Evolutionary conservation across 2,888 invertebrate species (phyloP), one percentile per base, ranked within the genome.

Genomic region (Agrotis segetum): DNA sequence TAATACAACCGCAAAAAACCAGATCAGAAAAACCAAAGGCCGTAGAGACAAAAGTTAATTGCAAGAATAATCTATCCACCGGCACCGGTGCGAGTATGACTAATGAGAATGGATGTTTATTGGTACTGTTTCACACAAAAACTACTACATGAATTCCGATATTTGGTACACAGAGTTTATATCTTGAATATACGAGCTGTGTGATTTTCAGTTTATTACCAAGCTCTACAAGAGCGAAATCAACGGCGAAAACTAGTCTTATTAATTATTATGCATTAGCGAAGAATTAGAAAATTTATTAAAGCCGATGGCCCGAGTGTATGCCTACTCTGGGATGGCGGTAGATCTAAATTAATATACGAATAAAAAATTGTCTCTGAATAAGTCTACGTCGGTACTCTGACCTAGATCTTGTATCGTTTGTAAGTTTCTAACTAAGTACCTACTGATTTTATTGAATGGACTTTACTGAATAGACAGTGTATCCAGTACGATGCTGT

Each of bases 1-100:
- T 3, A 62, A 17, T 53, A n/a, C 44, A 74, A 53, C 63, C 47
- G 40, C 74, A 74, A 14, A 40, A 61, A 47, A 73, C 21, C 50
- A 53, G 1, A 17, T 24, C 11, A 17, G 24, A 52, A 52, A 53
- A 5, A 46, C 9, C 6, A 44, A 21, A 40, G 11, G 7, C 2
- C 1, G 49, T 21, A 24, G 0, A n/a, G 11, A 29, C 1, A 2
- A 52, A n/a, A n/a, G 9, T 50, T 21, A 67, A 40, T 50, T 29
- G 3, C 9, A 24, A 2, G 5, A n/a, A 52, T 40, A n/a, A 52
- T 40, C 40, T 40, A 9, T 40, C 9, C 11, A 40, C 40, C 9
- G 9, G 40, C 11, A 40, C 40, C 9, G 9, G 40, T 4, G 11
- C 40, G 11, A 40, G 11, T 40, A 40, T 40, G 40, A 40, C 40